phyloP scores from a whole-genome alignment of 2,797 vertebrate species.

The Urophycis tenuis region DNA sequence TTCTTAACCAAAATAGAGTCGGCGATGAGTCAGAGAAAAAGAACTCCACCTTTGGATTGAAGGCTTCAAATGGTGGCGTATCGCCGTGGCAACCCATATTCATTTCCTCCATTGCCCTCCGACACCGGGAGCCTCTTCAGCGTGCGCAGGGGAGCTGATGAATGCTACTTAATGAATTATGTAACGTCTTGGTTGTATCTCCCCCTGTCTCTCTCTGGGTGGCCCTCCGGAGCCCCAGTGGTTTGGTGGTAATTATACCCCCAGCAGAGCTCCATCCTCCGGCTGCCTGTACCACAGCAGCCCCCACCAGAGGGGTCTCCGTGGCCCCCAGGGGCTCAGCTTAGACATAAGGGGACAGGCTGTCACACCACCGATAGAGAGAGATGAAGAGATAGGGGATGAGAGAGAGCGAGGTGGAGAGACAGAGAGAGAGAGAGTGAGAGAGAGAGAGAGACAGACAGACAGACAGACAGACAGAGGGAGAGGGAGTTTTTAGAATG shows the following conservation, averaged over 20 bases:
- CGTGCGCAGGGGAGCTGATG: neutral
- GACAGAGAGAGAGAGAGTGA: neutral
- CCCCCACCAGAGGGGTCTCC: neutral
- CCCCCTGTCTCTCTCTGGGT: neutral
- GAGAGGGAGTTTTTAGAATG: neutral
- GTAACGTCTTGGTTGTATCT: neutral
- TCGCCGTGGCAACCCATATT: neutral
- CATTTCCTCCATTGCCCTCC: neutral
- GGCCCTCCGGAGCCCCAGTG: neutral
- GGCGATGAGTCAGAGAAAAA: neutral
- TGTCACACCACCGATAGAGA: neutral
- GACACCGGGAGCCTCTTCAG: neutral
- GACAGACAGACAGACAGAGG: neutral
- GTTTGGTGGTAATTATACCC: neutral
- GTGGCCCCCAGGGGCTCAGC: neutral
- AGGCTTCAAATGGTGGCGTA: neutral
- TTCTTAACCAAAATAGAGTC: neutral
- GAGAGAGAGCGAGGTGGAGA: neutral
- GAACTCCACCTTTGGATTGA: neutral
- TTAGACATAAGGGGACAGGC: constrained; percentile 15
- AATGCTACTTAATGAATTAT: constrained; percentile 1
- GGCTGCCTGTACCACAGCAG: constrained; percentile 15
- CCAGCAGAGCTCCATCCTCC: neutral
- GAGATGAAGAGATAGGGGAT: neutral
- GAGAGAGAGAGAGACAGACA: neutral